These are phyloP conservation scores for Callitettix versicolor DNA, from an alignment of 1,140 invertebrate species.

Conservation along the genomic window DNA sequence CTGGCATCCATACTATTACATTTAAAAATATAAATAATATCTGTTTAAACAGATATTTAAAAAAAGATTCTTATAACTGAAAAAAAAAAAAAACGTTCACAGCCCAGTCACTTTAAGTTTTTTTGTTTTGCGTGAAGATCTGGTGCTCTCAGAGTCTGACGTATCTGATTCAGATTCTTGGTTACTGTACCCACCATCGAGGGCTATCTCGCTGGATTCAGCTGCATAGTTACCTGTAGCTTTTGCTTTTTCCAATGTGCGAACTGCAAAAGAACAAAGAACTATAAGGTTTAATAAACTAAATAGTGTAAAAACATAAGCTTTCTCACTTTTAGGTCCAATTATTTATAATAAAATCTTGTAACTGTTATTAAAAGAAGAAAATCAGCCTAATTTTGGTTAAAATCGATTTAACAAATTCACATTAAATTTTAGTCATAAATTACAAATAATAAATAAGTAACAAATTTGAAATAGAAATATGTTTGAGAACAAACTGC, in stretches of 20 bases:
- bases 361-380: no score
- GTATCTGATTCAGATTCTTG: conserved; percentile 42
- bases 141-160: conserved; percentile 38
- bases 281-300: conserved; percentile 6
- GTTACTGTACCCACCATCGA: conserved; percentile 32
- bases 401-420: no score
- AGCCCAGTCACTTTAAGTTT: conserved; percentile 14
- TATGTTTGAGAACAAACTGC: no score
- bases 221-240: conserved; percentile 50
- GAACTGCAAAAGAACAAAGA: conserved; percentile 39
- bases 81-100: conserved; percentile 3
- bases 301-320: no score
- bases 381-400: no score
- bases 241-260: conserved; percentile 58
- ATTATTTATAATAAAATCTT: conserved; percentile 2
- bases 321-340: background rate
- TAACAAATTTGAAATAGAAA: no score
- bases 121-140: conserved; percentile 28
- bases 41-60: no score
- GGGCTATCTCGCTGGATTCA: conserved; percentile 38
- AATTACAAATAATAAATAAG: no score
- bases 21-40: no score
- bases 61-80: no score
- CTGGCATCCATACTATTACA: no score
- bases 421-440: no score